These are phyloP conservation scores for Drusus annulatus DNA, from an alignment of 1,140 invertebrate species.

Conservation along the genomic window DNA sequence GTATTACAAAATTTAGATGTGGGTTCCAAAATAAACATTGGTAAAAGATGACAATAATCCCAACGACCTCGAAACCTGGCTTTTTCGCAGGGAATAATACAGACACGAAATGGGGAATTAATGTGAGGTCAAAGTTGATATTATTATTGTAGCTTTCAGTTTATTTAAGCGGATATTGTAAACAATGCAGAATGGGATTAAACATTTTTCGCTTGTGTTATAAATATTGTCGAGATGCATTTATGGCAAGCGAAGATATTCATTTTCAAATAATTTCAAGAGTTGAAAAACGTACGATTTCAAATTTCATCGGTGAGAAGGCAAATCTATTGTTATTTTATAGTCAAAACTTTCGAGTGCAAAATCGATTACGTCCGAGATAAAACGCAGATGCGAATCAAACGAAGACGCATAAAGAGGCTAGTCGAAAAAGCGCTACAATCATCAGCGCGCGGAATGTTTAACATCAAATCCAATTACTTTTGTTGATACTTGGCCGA, in stretches of 20 bases:
- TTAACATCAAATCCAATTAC: constrained; percentile 12
- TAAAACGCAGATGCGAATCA: neutral
- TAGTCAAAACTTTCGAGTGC: neutral
- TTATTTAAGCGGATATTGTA: no score
- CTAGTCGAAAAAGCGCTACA: constrained; percentile 6
- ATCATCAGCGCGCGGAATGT: constrained; percentile 3
- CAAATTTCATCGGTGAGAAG: no score
- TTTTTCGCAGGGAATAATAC: no score
- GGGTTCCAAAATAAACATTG: neutral
- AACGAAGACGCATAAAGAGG: neutral
- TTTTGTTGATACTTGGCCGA: neutral
- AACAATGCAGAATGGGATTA: no score
- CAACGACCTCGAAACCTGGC: neutral
- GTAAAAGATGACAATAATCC: neutral
- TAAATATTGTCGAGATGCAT: no score
- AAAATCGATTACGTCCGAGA: neutral
- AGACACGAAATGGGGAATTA: no score
- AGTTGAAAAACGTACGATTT: no score
- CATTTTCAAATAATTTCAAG: no score
- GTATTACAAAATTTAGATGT: neutral
- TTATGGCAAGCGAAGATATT: no score
- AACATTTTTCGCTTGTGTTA: no score
- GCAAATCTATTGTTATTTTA: neutral
- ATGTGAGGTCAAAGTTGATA: no score
- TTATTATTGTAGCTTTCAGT: no score